Percentiles rank a stretch among this genome's conserved stretches.
These are phyloP conservation scores for Knipowitschia caucasica DNA, from an alignment of 2,797 vertebrate genomes.

Conservation along the genomic window DNA sequence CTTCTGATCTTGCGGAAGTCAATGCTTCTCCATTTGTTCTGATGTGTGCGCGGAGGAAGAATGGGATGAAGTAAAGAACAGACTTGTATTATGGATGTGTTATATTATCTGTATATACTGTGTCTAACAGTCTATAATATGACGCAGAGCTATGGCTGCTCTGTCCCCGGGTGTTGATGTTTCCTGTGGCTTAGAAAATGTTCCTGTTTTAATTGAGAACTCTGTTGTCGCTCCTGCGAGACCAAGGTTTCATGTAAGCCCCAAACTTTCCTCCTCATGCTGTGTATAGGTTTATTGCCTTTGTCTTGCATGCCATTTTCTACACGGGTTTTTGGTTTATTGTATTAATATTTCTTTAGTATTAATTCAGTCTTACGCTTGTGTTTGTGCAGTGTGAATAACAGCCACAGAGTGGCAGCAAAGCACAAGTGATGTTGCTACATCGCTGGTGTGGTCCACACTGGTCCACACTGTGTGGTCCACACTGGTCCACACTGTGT, in stretches of 20 bases:
- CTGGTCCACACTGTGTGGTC: too few species aligned
- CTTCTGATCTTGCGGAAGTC: not conserved
- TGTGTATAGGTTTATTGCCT: not conserved
- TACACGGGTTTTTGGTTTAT: not conserved
- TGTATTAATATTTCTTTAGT: not conserved
- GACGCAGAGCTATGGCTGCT: slow-evolving; percentile 17
- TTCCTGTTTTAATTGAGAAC: slow-evolving; percentile 54
- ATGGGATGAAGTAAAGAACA: too few species aligned
- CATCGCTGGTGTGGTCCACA: too few species aligned
- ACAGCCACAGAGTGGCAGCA: not conserved
- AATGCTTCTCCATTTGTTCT: not conserved
- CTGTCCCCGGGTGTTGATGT: slow-evolving; percentile 38
- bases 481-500: too few species aligned
- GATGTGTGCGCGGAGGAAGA: too few species aligned
- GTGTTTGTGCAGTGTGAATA: not conserved
- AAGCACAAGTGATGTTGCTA: not conserved
- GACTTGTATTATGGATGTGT: too few species aligned
- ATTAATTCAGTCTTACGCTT: too few species aligned
- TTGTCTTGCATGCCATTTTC: not conserved
- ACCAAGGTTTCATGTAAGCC: slow-evolving; percentile 57
- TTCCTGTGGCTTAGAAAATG: slow-evolving; percentile 61
- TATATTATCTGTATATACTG: too few species aligned
- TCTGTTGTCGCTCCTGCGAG: not conserved
- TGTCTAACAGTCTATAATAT: too few species aligned
- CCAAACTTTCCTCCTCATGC: not conserved